Percentiles rank a stretch among this genome's conserved stretches.
Conservation (phyloP, 2,113 vertebrate genomes). For the Ophthalmolycus amberensis region DNA sequence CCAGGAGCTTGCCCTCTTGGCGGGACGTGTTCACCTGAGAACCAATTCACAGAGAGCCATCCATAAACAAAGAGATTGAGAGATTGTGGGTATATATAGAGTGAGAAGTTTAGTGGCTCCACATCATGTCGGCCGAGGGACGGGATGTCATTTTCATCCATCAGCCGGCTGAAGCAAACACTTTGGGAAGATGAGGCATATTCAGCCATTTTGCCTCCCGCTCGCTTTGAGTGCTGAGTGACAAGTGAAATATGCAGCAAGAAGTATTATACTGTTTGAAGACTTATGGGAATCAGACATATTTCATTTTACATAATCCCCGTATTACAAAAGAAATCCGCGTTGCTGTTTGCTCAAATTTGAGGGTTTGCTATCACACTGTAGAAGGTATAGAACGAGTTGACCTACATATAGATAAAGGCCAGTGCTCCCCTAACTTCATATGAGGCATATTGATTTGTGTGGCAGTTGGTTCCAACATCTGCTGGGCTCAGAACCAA, state of each 20-base stretch:
- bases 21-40: slow-evolving; percentile 93
- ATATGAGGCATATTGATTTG: neutral
- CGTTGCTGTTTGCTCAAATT: neutral
- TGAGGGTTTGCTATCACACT: too few relatives aligned
- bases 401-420: neutral
- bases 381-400: too few relatives aligned
- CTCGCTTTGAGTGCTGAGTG: slow-evolving; percentile 30
- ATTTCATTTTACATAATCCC: neutral
- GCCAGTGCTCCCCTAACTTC: neutral
- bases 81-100: neutral
- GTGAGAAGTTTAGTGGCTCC: neutral
- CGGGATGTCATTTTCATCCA: slow-evolving; percentile 51
- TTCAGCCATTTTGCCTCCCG: slow-evolving; percentile 35
- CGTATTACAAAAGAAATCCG: neutral
- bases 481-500: slow-evolving; percentile 1
- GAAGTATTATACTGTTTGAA: neutral
- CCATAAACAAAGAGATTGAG: slow-evolving; percentile 36
- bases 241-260: slow-evolving; percentile 31
- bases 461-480: too few relatives aligned
- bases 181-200: slow-evolving; percentile 36
- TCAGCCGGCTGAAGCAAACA: slow-evolving; percentile 43
- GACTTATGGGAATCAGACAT: neutral
- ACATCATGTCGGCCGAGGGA: slow-evolving; percentile 14
- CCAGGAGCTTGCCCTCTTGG: slow-evolving; percentile 94
- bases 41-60: slow-evolving; percentile 21